Conservation (phyloP, 2,797 vertebrate species). For the Acridotheres tristis region DNA sequence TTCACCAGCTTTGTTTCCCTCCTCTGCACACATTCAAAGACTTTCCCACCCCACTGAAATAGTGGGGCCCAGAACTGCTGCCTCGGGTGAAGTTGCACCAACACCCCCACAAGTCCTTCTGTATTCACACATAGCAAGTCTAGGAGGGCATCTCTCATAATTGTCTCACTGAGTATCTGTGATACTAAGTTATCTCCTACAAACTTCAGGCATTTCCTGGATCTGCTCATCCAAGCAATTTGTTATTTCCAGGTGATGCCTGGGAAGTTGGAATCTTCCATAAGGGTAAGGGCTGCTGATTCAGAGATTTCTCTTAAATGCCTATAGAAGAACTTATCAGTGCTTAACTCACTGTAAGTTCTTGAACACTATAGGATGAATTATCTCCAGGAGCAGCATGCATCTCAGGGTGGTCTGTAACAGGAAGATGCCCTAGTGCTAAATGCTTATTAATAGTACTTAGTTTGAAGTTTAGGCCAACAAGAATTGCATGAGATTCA, state of each 20-base stretch:
- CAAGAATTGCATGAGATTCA: neutral
- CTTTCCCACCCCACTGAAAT: neutral
- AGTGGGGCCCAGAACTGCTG: neutral
- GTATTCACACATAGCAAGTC: neutral
- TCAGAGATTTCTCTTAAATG: neutral
- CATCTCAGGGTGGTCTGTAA: neutral
- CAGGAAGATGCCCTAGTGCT: neutral
- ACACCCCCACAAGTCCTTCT: neutral
- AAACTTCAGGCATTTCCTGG: neutral
- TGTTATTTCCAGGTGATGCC: neutral
- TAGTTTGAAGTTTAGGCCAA: neutral
- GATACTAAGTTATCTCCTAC: neutral
- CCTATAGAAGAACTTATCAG: neutral
- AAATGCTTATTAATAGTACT: neutral
- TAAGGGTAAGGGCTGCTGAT: neutral
- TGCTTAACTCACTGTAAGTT: neutral
- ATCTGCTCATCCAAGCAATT: neutral
- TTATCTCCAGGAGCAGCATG: neutral
- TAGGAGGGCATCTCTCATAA: neutral
- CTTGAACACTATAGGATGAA: neutral
- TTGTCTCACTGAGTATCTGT: neutral
- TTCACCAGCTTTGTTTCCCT: neutral
- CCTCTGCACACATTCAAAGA: neutral
- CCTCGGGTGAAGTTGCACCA: rapidly evolving
- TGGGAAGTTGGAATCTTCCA: neutral